Conservation (phyloP, 2,113 vertebrate genomes). For the Gymnocephalus cernua region DNA sequence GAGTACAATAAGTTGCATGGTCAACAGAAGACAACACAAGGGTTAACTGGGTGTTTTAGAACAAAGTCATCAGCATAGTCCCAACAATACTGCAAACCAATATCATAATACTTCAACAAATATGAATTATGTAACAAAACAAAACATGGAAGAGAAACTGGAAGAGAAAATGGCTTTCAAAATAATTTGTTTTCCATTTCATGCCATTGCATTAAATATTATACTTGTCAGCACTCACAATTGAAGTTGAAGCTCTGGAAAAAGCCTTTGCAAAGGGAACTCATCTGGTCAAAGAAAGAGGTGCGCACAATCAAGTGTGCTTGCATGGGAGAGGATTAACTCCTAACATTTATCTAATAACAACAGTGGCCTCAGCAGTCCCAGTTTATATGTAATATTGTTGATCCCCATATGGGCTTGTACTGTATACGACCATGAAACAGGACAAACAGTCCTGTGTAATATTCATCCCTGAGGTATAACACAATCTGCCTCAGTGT, state of each 20-base stretch:
- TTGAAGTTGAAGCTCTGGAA: not conserved
- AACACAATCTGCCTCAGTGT: slow-evolving; percentile 59
- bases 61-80: not conserved
- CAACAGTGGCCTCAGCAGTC: slow-evolving; percentile 47
- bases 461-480: slow-evolving; percentile 60
- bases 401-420: slow-evolving; percentile 70
- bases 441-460: slow-evolving; percentile 60
- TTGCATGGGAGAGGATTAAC: slow-evolving; percentile 44
- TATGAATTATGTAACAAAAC: not conserved
- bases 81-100: not conserved
- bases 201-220: too few relatives aligned
- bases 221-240: not conserved
- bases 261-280: not conserved
- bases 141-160: not conserved
- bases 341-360: slow-evolving; percentile 51
- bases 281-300: not conserved
- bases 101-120: not conserved
- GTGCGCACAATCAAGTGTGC: slow-evolving; percentile 22
- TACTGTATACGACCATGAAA: slow-evolving; percentile 53
- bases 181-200: not conserved
- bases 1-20: too few relatives aligned
- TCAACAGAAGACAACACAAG: too few relatives aligned
- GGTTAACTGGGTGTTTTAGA: not conserved
- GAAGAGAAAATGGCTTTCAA: not conserved
- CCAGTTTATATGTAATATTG: slow-evolving; percentile 55